phyloP scores from a whole-genome alignment of 2,113 vertebrate species.

The Prunella himalayana region DNA sequence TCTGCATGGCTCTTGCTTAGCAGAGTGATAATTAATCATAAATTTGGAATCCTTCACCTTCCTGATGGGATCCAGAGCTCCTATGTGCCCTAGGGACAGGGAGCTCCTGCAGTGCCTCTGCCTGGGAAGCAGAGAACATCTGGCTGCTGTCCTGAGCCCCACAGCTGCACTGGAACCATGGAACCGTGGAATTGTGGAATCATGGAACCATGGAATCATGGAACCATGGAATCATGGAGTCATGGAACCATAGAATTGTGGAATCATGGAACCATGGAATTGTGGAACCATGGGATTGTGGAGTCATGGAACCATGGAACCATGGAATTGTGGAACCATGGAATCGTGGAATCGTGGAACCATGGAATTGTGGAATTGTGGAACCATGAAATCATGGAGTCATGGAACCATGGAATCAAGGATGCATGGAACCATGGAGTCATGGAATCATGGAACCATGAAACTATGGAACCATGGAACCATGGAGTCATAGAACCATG shows the following conservation, averaged over 20 bases:
- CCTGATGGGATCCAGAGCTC: background rate
- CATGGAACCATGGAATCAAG: fast-evolving
- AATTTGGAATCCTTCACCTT: background rate
- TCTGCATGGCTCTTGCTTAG: background rate
- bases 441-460: fast-evolving
- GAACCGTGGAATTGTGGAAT: fast-evolving
- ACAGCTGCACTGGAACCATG: background rate
- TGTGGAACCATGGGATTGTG: fast-evolving
- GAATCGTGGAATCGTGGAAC: no score
- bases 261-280: no score
- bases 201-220: background rate
- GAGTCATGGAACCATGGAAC: background rate
- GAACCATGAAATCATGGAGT: fast-evolving
- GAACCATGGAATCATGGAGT: fast-evolving
- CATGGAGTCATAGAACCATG: fast-evolving
- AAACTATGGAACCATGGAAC: fast-evolving
- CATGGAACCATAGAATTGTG: no score
- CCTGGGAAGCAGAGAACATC: background rate
- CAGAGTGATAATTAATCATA: background rate
- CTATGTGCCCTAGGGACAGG: background rate
- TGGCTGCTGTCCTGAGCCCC: background rate
- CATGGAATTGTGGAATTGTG: fast-evolving
- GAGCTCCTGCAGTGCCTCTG: background rate
- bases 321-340: no score
- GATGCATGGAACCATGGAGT: fast-evolving